Base-by-base conservation (phyloP, 2,888 invertebrate species). In the Epirrhoe alternata region DNA sequence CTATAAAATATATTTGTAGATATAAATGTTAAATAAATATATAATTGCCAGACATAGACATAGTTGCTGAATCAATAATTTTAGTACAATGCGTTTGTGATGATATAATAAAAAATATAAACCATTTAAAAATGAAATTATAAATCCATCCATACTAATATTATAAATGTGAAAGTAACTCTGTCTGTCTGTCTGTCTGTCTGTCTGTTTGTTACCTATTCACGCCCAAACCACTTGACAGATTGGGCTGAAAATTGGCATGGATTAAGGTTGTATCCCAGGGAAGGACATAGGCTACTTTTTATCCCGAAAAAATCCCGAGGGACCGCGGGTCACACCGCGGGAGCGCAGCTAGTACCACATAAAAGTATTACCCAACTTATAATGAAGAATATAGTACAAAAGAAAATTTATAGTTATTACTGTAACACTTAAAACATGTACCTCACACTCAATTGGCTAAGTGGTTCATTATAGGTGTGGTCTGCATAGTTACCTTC, bases 401-500 rank as follows among this genome's bases (percentile, higher is more conserved):
- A 62, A 50, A 50, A 60, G n/a, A 24, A 59, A 30, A 16, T 50
- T 14, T 6, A 49, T 35, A 42, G 38, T 14, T n/a, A n/a, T 2
- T 45, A 47, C 6, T 47, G 14, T 47, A 16, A 16, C 6, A 16
- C 47, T 2, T 47, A 14, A 0, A 14, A 0, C 3, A 16, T 14
- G 5, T 38, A 55, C 12, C 5, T 33, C 8, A 31, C 24, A n/a
- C 51, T 30, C 50, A 33, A 31, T 57, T 10, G 31, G 56, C 42
- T 62, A 62, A 51, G 55, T 62, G 55, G 51, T 42, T 51, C 6
- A 12, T 30, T 14, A 30, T 1, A 51, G 56, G 51, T 56, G 51
- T 7, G 56, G 51, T 57, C 56, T 51, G 56, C 42, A 30, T 57
- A 42, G 14, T 31, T 16, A 16, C 47, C n/a, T 42, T 42, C 47